Percentiles rank a stretch among this genome's conserved stretches.
phyloP scores from a whole-genome alignment of 2,797 vertebrate species.

The Pangasius djambal region DNA sequence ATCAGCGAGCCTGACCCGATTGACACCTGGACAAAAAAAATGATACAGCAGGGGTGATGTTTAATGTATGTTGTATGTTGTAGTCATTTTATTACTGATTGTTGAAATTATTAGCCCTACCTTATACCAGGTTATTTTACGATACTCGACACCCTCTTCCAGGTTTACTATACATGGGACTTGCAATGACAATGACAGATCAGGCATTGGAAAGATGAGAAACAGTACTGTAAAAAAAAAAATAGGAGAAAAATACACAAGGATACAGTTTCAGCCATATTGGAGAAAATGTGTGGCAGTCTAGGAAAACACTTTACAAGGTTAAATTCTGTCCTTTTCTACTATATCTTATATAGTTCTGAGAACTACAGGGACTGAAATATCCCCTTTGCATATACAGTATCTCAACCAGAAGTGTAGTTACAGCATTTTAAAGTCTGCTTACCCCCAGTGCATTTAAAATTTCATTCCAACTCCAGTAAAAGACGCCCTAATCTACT shows the following conservation, averaged over 20 bases:
- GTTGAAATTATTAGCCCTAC: constrained; percentile 25
- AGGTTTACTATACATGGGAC: constrained; percentile 43
- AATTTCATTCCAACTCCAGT: neutral
- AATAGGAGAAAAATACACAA: neutral
- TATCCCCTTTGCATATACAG: neutral
- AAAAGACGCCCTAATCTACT: neutral
- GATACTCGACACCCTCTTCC: constrained; percentile 47
- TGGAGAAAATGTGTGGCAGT: neutral
- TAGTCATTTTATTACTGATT: neutral
- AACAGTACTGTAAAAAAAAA: constrained; percentile 28
- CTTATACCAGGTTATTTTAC: constrained; percentile 58
- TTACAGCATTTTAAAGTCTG: neutral
- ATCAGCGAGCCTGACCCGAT: neutral
- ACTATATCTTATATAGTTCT: neutral
- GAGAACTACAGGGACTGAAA: neutral
- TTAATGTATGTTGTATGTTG: neutral
- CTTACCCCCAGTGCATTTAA: neutral
- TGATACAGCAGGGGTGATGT: neutral
- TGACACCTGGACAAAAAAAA: constrained; percentile 23
- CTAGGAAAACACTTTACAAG: neutral
- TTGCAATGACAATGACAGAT: neutral
- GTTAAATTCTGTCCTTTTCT: neutral
- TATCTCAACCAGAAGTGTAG: neutral
- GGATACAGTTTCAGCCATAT: neutral
- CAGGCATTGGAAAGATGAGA: neutral